A percentile compares a stretch with the other conserved stretches of the same genome.
Conservation (phyloP, 2,888 invertebrate species). For the Periphyllus acericola region DNA sequence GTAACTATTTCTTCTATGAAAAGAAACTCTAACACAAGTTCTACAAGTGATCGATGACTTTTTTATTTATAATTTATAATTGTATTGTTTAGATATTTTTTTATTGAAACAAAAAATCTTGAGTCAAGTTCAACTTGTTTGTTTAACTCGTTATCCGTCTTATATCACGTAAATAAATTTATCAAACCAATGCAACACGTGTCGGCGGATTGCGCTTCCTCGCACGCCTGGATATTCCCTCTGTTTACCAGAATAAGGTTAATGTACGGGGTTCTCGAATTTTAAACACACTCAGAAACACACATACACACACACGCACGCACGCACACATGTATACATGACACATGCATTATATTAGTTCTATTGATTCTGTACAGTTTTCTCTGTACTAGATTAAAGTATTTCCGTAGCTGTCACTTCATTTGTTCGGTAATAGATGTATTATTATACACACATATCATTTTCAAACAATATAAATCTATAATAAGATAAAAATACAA, state of each 20-base stretch:
- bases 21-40: background rate
- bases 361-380: background rate
- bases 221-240: background rate
- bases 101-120: background rate
- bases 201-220: background rate
- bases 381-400: background rate
- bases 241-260: constrained; percentile 46
- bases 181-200: constrained; percentile 22
- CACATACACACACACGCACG: too few species aligned
- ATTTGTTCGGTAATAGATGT: too few species aligned
- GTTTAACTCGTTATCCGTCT: background rate
- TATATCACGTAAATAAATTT: constrained; percentile 13
- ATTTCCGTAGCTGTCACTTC: background rate
- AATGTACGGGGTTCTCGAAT: constrained; percentile 31
- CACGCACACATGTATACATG: background rate
- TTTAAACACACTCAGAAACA: background rate
- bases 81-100: background rate
- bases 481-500: background rate
- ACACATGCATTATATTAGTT: background rate
- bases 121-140: background rate
- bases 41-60: background rate
- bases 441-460: background rate
- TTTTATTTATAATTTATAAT: too few species aligned
- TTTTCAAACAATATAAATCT: background rate
- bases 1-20: background rate